phyloP scores from a whole-genome alignment of 2,113 vertebrate genomes.

The Syrrhaptes paradoxus region DNA sequence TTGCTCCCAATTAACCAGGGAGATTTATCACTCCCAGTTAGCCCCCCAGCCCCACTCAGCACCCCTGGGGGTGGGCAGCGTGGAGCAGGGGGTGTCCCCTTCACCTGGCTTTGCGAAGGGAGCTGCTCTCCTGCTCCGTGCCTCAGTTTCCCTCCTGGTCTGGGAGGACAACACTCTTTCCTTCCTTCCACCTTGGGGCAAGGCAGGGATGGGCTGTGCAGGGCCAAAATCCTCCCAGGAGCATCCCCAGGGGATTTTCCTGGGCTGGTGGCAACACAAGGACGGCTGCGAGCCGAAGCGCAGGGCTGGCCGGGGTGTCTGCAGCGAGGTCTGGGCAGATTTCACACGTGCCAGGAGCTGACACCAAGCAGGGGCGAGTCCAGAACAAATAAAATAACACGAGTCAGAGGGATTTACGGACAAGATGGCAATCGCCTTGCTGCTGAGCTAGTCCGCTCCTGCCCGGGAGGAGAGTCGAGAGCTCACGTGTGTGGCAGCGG shows the following conservation, averaged over 20 bases:
- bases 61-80: background rate
- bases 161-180: background rate
- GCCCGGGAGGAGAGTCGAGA: background rate
- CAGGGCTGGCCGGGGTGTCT: fast-evolving
- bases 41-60: background rate
- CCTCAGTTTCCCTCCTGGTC: background rate
- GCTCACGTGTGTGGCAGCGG: fast-evolving
- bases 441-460: background rate
- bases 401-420: background rate
- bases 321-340: background rate
- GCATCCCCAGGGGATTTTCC: background rate
- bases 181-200: background rate
- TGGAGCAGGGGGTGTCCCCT: no score
- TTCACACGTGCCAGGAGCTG: background rate
- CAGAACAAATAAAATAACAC: background rate
- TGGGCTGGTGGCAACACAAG: fast-evolving
- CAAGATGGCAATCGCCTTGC: fast-evolving
- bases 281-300: fast-evolving
- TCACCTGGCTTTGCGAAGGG: background rate
- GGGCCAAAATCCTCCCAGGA: background rate
- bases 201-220: no score
- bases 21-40: fast-evolving
- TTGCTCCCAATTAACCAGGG: background rate
- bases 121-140: background rate
- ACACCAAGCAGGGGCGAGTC: background rate